phyloP scores from a whole-genome alignment of 2,888 invertebrate species.

The Aproaerema taeniolella region DNA sequence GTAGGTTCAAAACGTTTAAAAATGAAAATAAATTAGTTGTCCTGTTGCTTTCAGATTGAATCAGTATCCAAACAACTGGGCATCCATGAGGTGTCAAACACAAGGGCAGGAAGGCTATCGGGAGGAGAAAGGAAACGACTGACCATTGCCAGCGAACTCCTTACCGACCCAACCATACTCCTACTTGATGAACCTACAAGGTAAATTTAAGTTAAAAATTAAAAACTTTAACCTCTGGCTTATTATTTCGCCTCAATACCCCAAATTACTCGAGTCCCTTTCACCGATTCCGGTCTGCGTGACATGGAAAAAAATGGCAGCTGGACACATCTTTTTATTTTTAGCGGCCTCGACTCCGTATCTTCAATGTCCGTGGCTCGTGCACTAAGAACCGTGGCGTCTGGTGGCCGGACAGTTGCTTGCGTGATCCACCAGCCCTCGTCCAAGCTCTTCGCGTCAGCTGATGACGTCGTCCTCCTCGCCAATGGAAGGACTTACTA shows the following conservation, averaged over 20 bases:
- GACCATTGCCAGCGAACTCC: conserved; percentile 92
- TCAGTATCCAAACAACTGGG: conserved; percentile 88
- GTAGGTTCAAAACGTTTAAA: too few species aligned
- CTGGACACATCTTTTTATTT: too few species aligned
- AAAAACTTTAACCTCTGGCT: too few species aligned
- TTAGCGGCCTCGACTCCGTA: conserved; percentile 79
- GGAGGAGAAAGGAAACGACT: conserved; percentile 94
- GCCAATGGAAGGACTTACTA: conserved; percentile 83
- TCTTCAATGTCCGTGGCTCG: conserved; percentile 82
- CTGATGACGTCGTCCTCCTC: conserved; percentile 84
- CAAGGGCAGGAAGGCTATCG: conserved; percentile 84
- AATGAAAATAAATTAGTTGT: too few species aligned
- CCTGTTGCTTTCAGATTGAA: conserved; percentile 83
- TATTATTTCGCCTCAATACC: too few species aligned
- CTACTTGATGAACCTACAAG: conserved; percentile 97
- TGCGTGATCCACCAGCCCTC: conserved; percentile 90
- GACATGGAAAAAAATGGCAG: too few species aligned
- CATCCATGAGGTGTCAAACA: conserved; percentile 82
- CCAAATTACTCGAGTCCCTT: too few species aligned
- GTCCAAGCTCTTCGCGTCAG: conserved; percentile 83
- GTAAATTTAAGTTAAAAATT: too few species aligned
- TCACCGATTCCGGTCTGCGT: too few species aligned
- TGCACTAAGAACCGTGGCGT: conserved; percentile 79
- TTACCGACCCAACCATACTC: conserved; percentile 93
- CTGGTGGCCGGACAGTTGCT: conserved; percentile 81